phyloP scores from a whole-genome alignment of 2,113 vertebrate species.

The Ia io region DNA sequence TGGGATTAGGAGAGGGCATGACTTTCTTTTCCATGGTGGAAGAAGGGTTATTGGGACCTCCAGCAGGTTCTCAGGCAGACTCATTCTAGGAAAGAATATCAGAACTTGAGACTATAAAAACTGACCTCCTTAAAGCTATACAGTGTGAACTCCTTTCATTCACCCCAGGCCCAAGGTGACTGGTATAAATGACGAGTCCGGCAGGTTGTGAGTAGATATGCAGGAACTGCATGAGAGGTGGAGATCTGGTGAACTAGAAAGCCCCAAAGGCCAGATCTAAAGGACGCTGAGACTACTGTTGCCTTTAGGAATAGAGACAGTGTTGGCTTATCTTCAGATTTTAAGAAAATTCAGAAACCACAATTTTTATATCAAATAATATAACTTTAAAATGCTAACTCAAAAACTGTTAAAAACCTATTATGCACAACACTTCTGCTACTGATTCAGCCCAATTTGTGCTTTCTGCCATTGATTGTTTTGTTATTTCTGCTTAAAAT shows the following conservation, averaged over 20 bases:
- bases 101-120: background rate
- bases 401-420: background rate
- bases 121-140: background rate
- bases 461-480: background rate
- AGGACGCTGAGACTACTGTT: rapidly evolving
- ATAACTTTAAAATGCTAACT: background rate
- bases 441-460: background rate
- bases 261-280: background rate
- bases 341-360: background rate
- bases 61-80: background rate
- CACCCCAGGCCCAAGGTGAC: background rate
- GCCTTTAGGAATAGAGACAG: background rate
- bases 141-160: background rate
- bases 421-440: too few species aligned
- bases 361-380: background rate
- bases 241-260: background rate
- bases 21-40: background rate
- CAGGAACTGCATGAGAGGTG: background rate
- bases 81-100: background rate
- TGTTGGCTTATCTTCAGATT: background rate
- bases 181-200: background rate
- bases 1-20: background rate
- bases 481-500: background rate
- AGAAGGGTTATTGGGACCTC: background rate
- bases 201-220: background rate